These are phyloP conservation scores for Peromyscus californicus DNA, from an alignment of 2,113 vertebrate species.

Conservation along the genomic window DNA sequence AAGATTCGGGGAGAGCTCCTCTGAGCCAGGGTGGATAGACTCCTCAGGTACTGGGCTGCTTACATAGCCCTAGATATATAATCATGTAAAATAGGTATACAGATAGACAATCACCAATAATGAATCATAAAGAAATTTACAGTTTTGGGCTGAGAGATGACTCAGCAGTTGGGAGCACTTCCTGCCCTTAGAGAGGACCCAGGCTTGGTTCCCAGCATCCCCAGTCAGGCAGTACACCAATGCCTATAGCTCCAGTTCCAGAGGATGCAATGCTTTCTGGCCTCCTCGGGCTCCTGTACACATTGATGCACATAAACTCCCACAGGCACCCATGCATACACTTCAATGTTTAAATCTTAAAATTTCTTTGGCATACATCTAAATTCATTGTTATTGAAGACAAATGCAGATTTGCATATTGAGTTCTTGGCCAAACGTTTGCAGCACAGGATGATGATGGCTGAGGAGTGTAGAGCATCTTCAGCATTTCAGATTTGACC, in stretches of 20 bases:
- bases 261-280: too few relatives aligned
- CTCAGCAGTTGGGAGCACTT: too few relatives aligned
- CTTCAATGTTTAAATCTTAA: neutral
- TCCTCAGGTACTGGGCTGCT: fast-evolving
- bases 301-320: neutral
- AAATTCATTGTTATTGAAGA: neutral
- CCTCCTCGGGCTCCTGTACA: neutral
- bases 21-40: neutral
- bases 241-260: neutral
- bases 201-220: neutral
- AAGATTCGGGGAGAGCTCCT: neutral
- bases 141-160: neutral
- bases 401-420: neutral
- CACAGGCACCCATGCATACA: neutral
- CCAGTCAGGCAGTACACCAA: neutral
- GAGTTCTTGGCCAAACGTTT: neutral
- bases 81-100: neutral
- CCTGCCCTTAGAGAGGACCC: neutral
- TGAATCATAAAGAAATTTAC: neutral
- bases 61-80: neutral
- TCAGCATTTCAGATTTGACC: neutral
- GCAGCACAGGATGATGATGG: neutral
- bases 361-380: neutral
- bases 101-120: neutral
- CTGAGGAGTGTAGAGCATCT: neutral